Conservation (phyloP, 2,888 invertebrate species). For the Drosophila mimica region DNA sequence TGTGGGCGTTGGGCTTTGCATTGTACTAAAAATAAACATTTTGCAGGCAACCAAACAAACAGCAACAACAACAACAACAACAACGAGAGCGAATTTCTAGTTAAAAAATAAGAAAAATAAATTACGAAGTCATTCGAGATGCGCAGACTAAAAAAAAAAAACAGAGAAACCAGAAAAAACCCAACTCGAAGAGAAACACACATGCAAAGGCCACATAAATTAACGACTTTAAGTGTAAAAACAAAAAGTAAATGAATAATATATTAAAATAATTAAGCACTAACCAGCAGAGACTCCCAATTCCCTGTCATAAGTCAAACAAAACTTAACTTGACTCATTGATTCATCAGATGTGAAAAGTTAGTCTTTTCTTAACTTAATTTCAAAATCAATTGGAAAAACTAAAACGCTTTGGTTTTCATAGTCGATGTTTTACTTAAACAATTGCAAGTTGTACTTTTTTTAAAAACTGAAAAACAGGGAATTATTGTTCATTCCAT, state of each 20-base stretch:
- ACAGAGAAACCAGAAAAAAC: conserved; percentile 11
- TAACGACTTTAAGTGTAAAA: conserved; percentile 2
- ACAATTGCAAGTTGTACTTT: no score
- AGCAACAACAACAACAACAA: conserved; percentile 18
- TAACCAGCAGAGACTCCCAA: not conserved
- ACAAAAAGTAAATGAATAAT: not conserved
- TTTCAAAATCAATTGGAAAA: not conserved
- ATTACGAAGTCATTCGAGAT: conserved; percentile 59
- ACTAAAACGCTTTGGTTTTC: not conserved
- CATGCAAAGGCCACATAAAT: conserved; percentile 4
- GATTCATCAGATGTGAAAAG: not conserved
- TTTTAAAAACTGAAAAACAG: no score
- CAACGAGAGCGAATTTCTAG: conserved; percentile 14
- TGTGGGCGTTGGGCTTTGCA: conserved; percentile 24
- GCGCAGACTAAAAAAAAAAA: conserved; percentile 43
- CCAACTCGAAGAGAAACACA: conserved; percentile 20
- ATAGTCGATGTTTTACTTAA: no score
- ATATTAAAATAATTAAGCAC: conserved; percentile 2
- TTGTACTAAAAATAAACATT: conserved; percentile 73
- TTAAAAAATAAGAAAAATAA: conserved; percentile 45
- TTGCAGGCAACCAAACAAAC: conserved; percentile 22
- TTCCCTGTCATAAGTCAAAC: not conserved
- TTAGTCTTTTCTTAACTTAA: not conserved
- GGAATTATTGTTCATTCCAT: not conserved
- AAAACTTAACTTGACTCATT: not conserved